Conservation (phyloP, 2,113 vertebrate genomes). For the Candoia aspera region DNA sequence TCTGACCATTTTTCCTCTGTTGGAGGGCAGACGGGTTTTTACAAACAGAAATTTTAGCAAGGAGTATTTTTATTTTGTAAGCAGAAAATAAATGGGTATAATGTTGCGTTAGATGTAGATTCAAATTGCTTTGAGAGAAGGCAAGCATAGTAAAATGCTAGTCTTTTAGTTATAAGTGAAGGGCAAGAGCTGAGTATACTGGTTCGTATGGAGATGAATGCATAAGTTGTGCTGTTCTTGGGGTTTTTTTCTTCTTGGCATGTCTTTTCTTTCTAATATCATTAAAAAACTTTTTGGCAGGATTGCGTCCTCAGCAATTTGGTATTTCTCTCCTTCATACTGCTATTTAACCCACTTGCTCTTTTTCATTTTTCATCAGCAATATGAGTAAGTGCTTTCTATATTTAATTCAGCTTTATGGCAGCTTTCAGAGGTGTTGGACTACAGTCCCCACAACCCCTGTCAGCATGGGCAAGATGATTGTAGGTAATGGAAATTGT, state of each 20-base stretch:
- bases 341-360: constrained; percentile 29
- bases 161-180: neutral
- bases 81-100: neutral
- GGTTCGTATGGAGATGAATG: neutral
- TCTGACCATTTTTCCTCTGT: neutral
- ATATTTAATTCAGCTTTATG: neutral
- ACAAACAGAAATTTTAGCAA: neutral
- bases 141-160: neutral
- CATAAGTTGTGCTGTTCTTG: neutral
- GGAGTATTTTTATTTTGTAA: neutral
- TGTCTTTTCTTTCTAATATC: constrained; percentile 23
- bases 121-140: neutral
- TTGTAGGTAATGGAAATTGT: neutral
- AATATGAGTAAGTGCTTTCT: constrained; percentile 31
- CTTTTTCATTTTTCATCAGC: constrained; percentile 26
- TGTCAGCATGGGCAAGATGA: neutral
- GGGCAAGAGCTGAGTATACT: neutral
- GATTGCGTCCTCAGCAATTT: constrained; percentile 11
- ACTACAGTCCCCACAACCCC: neutral
- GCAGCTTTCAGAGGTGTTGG: neutral
- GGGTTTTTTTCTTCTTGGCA: neutral
- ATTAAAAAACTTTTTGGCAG: constrained; percentile 21
- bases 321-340: constrained; percentile 19
- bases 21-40: neutral
- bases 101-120: neutral